These are phyloP conservation scores for Acanthosepion esculentum DNA, from an alignment of 2,888 invertebrate species.

Conservation along the genomic window DNA sequence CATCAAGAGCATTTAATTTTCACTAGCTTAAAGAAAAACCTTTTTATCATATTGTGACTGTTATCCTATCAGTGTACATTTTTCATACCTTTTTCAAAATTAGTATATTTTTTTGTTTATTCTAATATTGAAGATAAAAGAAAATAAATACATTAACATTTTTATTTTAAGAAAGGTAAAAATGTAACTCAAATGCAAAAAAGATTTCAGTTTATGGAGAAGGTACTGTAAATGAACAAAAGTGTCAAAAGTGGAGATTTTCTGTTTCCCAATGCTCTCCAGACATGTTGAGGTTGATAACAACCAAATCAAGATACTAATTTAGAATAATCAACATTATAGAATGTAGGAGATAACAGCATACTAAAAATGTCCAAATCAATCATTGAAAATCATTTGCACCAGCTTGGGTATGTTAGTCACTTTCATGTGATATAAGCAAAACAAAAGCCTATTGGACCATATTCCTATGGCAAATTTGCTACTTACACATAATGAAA, in stretches of 20 bases:
- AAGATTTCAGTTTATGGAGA: too few relatives aligned
- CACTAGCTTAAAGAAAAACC: background rate
- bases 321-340: too few relatives aligned
- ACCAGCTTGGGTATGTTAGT: background rate
- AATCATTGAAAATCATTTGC: background rate
- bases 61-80: background rate
- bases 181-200: too few relatives aligned
- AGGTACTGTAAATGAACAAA: too few relatives aligned
- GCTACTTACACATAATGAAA: background rate
- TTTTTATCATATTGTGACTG: background rate
- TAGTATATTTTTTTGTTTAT: background rate
- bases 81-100: background rate
- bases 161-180: too few relatives aligned
- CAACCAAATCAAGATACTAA: too few relatives aligned
- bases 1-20: background rate
- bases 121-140: too few relatives aligned
- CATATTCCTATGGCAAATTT: background rate
- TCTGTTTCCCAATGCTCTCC: too few relatives aligned
- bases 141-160: too few relatives aligned
- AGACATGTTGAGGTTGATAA: too few relatives aligned
- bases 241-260: too few relatives aligned
- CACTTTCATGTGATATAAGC: background rate
- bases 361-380: background rate
- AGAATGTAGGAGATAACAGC: background rate
- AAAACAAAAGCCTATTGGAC: background rate